Base-by-base conservation (phyloP, 2,888 invertebrate species). In the Amblyjoppa fuscipennis region DNA sequence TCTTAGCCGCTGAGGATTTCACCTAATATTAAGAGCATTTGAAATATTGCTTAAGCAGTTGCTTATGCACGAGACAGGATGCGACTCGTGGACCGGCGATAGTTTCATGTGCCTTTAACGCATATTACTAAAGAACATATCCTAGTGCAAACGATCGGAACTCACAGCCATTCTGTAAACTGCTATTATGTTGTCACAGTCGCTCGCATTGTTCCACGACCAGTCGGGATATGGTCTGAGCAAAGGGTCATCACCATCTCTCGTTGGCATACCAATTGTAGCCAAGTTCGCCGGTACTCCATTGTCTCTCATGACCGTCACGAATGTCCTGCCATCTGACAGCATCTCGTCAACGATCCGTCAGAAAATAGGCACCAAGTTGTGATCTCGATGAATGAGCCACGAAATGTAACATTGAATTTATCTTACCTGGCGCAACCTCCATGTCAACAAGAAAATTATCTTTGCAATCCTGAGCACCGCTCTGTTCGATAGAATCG, bases 221-320 rank as follows among this genome's bases (percentile, higher is more conserved):
- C 96, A 96, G 92, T 95, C 95, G 0, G 97, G 97, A 93, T 96
- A 97, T 0, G 96, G 95, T 34, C 91, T 90, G 75, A 97, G 93
- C 90, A 5, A 94, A 94, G 0, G 95, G 93, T 0, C 95, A 78
- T 51, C 61, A 53, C 95, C 95, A 0, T 91, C 89, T 71, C 93
- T 94, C 1, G 87, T 89, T 20, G 86, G 83, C 16, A 90, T 86
- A 45, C 91, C 87, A 3, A 97, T 95, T 0, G 95, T 95, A 1
- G 96, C 96, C 53, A 97, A 92, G 0, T 96, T 96, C 4, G 96
- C 95, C 0, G 97, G 97, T 9, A 96, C 95, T 0, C 97, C 97
- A 0, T 45, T 0, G 0, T 92, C 93, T 89, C 95, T 96, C 88
- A 97, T 96, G 7, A 96, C 94, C 0, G 97, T 96, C 0, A 97